phyloP scores from a whole-genome alignment of 1,140 invertebrate species.

The Cherax destructor region DNA sequence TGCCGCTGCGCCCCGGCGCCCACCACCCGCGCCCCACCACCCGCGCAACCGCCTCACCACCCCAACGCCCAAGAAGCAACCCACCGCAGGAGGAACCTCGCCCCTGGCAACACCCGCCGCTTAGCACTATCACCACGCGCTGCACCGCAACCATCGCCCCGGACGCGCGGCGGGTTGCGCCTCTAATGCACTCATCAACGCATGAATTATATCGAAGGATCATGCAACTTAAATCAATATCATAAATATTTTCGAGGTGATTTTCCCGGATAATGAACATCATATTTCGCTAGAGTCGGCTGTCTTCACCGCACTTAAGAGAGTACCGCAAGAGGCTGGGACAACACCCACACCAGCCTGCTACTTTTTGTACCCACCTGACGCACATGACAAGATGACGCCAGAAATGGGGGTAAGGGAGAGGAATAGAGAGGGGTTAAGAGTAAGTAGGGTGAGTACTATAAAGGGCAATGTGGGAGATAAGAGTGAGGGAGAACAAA shows the following conservation, averaged over 20 bases:
- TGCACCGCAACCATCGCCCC: not conserved
- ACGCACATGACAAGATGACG: too few species aligned
- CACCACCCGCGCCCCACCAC: not conserved
- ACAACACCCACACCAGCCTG: not conserved
- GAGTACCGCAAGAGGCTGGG: not conserved
- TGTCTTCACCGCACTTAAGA: not conserved
- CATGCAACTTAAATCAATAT: conserved; percentile 44
- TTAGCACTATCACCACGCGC: not conserved
- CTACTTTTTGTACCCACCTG: too few species aligned
- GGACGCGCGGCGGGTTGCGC: conserved; percentile 9
- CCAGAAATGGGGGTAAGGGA: too few species aligned
- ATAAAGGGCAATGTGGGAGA: not conserved
- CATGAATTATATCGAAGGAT: conserved; percentile 34
- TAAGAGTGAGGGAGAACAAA: not conserved
- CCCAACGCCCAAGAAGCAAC: not conserved
- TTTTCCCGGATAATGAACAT: conserved; percentile 33
- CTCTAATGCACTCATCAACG: conserved; percentile 11
- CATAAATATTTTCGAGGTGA: conserved; percentile 32
- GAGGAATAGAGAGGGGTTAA: not conserved
- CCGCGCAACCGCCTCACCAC: not conserved
- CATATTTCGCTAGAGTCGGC: conserved; percentile 11
- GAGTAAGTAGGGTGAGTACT: not conserved
- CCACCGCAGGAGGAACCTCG: not conserved
- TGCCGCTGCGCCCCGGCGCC: conserved; percentile 18
- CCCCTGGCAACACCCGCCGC: not conserved